phyloP scores from a whole-genome alignment of 2,797 vertebrate genomes.

The Helicolenus hilgendorfi region DNA sequence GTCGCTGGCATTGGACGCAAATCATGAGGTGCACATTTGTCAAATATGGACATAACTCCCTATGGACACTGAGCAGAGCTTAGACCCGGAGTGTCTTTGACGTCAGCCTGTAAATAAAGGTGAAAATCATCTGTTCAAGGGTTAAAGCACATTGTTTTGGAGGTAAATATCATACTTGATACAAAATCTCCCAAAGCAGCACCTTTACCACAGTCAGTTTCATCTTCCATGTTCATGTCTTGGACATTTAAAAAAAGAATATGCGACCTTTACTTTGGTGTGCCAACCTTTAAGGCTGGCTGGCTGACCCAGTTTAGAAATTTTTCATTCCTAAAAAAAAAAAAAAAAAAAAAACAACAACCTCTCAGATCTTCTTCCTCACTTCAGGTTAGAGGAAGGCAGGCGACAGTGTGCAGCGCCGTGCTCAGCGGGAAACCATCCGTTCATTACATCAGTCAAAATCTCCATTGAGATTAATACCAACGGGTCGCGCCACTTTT shows the following conservation, averaged over 20 bases:
- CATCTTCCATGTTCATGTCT: neutral
- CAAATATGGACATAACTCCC: neutral
- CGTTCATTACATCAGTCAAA: slow-evolving; percentile 63
- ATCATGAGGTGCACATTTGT: neutral
- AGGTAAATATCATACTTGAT: neutral
- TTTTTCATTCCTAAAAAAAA: neutral
- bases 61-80: neutral
- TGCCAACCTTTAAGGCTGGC: slow-evolving; percentile 43
- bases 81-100: neutral
- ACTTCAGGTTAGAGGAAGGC: slow-evolving; percentile 13
- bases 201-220: neutral
- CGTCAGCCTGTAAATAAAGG: neutral
- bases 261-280: slow-evolving; percentile 58
- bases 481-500: slow-evolving; percentile 64
- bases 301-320: slow-evolving; percentile 45
- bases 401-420: neutral
- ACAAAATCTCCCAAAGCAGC: neutral
- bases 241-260: neutral
- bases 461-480: slow-evolving; percentile 73
- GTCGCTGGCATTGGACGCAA: neutral
- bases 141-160: neutral
- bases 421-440: slow-evolving; percentile 46
- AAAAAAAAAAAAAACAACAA: neutral
- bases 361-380: slow-evolving; percentile 19
- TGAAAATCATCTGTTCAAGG: neutral